Percentiles rank a stretch among this genome's conserved stretches.
Evolutionary conservation across 2,797 vertebrate genomes (phyloP).

Genomic region (Naso thynnoides): DNA sequence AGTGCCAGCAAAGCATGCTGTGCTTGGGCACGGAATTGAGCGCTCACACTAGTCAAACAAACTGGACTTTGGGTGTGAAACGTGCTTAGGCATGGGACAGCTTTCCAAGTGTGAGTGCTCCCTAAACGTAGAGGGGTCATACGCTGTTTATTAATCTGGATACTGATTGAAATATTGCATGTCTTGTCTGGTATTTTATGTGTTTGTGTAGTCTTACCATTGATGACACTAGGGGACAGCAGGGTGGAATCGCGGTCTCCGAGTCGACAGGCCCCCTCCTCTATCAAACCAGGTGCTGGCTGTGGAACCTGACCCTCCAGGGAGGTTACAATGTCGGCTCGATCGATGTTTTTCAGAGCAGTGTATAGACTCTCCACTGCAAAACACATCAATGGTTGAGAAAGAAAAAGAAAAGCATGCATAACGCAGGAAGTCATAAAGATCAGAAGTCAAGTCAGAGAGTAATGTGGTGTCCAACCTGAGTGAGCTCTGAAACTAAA

Average conservation of each 20-base stretch:
- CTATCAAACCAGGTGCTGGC: constrained; percentile 77
- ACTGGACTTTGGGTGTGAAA: too few species aligned
- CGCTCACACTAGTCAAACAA: too few species aligned
- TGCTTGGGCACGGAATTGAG: too few species aligned
- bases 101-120: too few species aligned
- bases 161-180: background rate
- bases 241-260: constrained; percentile 87
- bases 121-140: background rate
- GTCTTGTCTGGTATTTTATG: constrained; percentile 7
- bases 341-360: constrained; percentile 93
- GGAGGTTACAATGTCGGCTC: constrained; percentile 91
- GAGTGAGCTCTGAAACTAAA: background rate
- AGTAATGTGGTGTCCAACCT: background rate
- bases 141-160: background rate
- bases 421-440: background rate
- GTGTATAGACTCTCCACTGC: constrained; percentile 92
- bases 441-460: background rate
- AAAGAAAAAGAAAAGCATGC: background rate
- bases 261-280: constrained; percentile 86
- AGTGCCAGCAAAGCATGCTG: too few species aligned
- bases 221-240: constrained; percentile 92
- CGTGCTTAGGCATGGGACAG: too few species aligned
- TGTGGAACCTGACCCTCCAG: constrained; percentile 88
- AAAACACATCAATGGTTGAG: background rate
- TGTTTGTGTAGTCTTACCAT: constrained; percentile 88